phyloP scores from a whole-genome alignment of 2,888 invertebrate species.

The Napeogenes sylphis region DNA sequence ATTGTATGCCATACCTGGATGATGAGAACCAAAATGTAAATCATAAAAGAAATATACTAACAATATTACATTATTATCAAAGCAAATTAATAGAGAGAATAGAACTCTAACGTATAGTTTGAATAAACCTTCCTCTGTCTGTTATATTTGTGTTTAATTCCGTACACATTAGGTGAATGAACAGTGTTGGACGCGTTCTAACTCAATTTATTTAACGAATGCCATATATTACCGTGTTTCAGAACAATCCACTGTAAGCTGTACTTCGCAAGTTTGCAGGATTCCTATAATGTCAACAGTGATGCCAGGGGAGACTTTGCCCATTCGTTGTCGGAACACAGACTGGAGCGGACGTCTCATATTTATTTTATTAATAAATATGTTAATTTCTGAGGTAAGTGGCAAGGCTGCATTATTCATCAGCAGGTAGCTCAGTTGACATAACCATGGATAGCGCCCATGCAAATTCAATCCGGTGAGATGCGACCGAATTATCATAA shows the following conservation, averaged over 20 bases:
- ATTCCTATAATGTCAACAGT: constrained; percentile 57
- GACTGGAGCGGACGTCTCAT: constrained; percentile 60
- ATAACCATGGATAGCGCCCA: constrained; percentile 72
- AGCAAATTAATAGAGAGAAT: background rate
- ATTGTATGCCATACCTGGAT: no score
- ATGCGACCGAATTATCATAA: constrained; percentile 76
- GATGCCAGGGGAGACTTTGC: constrained; percentile 32
- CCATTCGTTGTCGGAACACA: constrained; percentile 48
- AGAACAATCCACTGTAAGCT: constrained; percentile 63
- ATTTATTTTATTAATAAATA: constrained; percentile 79
- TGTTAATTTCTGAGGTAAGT: constrained; percentile 75
- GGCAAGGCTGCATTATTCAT: constrained; percentile 74
- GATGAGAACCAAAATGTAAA: background rate
- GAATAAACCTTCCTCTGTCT: constrained; percentile 17
- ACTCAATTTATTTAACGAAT: constrained; percentile 75
- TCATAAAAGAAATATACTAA: background rate
- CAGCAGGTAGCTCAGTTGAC: constrained; percentile 72
- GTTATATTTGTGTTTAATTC: constrained; percentile 64
- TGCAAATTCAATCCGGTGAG: constrained; percentile 76
- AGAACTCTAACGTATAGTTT: background rate
- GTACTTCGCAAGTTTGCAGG: constrained; percentile 53
- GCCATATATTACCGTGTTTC: constrained; percentile 70
- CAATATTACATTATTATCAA: background rate
- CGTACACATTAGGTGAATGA: constrained; percentile 70
- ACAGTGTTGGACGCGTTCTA: constrained; percentile 57